These are phyloP conservation scores for Drosophila rufa DNA, from an alignment of 1,140 invertebrate species.

Conservation along the genomic window DNA sequence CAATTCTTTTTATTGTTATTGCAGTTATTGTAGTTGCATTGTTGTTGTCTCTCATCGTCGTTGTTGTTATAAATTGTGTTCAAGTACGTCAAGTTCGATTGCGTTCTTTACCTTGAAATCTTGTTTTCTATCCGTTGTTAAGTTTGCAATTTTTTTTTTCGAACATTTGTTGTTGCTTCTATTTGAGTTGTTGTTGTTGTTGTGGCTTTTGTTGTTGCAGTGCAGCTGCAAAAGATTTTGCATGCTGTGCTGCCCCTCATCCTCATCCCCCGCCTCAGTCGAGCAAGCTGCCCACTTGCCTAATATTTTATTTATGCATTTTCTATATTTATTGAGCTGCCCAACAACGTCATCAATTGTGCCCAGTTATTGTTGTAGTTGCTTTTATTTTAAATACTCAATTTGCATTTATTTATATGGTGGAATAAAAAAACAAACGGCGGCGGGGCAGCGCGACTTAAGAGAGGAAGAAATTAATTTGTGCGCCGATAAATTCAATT, in stretches of 20 bases:
- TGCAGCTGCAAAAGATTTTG: slow-evolving; percentile 79
- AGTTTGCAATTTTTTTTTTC: slow-evolving; percentile 63
- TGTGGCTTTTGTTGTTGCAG: slow-evolving; percentile 20
- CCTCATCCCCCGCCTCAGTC: not conserved
- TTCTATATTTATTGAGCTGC: slow-evolving; percentile 72
- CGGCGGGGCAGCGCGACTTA: not conserved
- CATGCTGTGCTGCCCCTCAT: slow-evolving; percentile 47
- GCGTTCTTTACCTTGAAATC: slow-evolving; percentile 83
- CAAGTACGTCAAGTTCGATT: slow-evolving; percentile 83
- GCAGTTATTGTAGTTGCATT: slow-evolving; percentile 17
- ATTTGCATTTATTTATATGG: slow-evolving; percentile 79
- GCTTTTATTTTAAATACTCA: slow-evolving; percentile 71
- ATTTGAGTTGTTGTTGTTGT: slow-evolving; percentile 20
- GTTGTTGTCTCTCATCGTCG: slow-evolving; percentile 39
- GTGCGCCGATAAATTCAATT: slow-evolving; percentile 79
- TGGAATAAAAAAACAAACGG: too few relatives aligned
- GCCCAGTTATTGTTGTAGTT: slow-evolving; percentile 38
- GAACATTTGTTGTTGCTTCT: slow-evolving; percentile 22
- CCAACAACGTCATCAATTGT: slow-evolving; percentile 68
- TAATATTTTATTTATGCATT: slow-evolving; percentile 80
- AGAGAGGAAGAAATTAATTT: slow-evolving; percentile 61
- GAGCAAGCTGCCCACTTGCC: slow-evolving; percentile 29
- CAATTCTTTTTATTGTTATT: slow-evolving; percentile 54
- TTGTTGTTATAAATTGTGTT: slow-evolving; percentile 77
- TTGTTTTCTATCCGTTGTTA: slow-evolving; percentile 82